Conservation (phyloP, 2,113 vertebrate species). For the Tonatia bakeri region DNA sequence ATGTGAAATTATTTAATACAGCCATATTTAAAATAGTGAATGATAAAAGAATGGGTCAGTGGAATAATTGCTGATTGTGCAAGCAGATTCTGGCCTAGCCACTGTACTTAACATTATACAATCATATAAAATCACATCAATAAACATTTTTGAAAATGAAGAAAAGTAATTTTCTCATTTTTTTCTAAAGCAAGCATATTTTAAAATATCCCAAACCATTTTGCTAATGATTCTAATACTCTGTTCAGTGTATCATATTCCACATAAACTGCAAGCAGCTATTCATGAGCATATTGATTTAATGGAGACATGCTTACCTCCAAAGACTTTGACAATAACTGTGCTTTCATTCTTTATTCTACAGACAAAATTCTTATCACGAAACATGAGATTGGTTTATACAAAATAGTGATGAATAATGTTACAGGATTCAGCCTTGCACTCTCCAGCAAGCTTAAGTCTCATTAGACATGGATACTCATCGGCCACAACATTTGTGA, state of each 20-base stretch:
- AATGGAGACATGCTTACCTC: neutral
- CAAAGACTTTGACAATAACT: neutral
- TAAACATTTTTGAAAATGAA: neutral
- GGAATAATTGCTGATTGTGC: neutral
- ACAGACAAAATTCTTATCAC: neutral
- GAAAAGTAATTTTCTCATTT: neutral
- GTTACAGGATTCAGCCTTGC: neutral
- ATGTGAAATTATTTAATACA: neutral
- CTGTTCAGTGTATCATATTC: neutral
- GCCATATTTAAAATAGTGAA: neutral
- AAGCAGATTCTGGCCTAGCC: neutral
- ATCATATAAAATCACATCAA: neutral
- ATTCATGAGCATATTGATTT: neutral
- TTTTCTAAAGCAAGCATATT: neutral
- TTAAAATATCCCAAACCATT: neutral
- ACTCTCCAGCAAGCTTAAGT: neutral
- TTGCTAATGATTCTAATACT: neutral
- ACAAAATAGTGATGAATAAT: conserved; percentile 30
- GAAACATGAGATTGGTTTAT: conserved; percentile 22
- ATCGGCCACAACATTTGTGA: neutral
- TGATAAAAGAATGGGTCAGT: neutral
- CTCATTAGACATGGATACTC: neutral
- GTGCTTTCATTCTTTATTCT: neutral
- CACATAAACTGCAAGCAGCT: neutral
- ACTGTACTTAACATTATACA: neutral